Base-by-base conservation (phyloP, 2,797 vertebrate species). In the Argyrosomus regius region DNA sequence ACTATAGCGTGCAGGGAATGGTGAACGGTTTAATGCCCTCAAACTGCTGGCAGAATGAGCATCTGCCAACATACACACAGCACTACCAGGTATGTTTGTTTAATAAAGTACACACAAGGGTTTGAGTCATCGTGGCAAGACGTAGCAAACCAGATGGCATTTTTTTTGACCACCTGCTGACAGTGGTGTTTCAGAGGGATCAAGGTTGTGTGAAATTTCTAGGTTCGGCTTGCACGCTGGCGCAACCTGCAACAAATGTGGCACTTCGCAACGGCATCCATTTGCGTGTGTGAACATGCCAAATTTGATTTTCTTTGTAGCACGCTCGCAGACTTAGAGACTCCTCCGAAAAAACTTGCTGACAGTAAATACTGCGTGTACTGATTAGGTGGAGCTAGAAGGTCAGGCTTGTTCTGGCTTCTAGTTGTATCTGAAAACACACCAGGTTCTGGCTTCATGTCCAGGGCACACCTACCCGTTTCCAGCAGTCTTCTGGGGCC, bases 401-500 rank as follows among this genome's bases (percentile, higher is more conserved):
- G 83, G 80, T 88, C 68, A 6, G 50, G 8, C 49, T 57, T 53
- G n/a, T 20, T 41, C 71, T 54, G 69, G 60, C 60, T 68, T 78
- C 39, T 13, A 24, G 74, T 67, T 53, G 59, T 18, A 45, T 26
- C 17, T 66, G 48, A 76, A 58, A 77, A 39, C 60, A 66, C 60
- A 7, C 20, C 5, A 17, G 22, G 53, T 22, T 45, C 24, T 41
- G 56, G 43, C 24, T 46, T 43, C 3, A 3, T 10, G 49, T 45
- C 12, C 9, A n/a, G 43, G 22, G 76, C 6, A 13, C 41, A 80
- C 91, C 5, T 86, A 94, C 94, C 92, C 96, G 77, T 96, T 98
- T 92, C 97, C 97, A 87, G 97, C 97, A 83, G 98, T 95, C 95
- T 99, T 99, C 96, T 99, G 98, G 92, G 98, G 98, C 94, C 98